Evolutionary conservation across 2,113 vertebrate species (phyloP).

Genomic region (Colius striatus): DNA sequence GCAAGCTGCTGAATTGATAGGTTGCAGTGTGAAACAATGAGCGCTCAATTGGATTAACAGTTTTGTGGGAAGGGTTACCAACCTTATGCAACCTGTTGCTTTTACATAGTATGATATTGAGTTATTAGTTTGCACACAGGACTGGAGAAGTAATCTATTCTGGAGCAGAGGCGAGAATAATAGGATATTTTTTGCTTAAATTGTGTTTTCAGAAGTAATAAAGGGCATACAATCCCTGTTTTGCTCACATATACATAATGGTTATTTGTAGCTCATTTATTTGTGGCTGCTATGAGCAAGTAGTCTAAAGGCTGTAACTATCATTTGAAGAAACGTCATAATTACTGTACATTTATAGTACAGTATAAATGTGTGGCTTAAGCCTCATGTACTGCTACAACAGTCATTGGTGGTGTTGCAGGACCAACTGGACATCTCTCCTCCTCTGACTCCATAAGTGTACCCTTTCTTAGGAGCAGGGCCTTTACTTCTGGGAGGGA

Average conservation of each 20-base stretch:
- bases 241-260: neutral
- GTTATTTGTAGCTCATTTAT: neutral
- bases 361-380: neutral
- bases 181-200: neutral
- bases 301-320: neutral
- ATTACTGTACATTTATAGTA: neutral
- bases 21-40: neutral
- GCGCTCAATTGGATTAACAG: neutral
- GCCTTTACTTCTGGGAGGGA: neutral
- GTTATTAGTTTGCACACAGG: neutral
- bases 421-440: neutral
- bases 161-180: neutral
- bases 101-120: neutral
- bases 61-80: neutral
- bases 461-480: neutral
- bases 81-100: neutral
- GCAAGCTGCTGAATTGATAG: neutral
- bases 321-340: neutral
- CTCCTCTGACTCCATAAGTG: neutral
- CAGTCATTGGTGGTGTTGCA: neutral
- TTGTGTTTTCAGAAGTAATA: neutral
- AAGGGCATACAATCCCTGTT: neutral
- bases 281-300: neutral
- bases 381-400: neutral
- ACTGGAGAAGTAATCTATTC: neutral